Evolutionary conservation across 1,140 invertebrate genomes (phyloP).

Genomic region (Marisa cornuarietis): DNA sequence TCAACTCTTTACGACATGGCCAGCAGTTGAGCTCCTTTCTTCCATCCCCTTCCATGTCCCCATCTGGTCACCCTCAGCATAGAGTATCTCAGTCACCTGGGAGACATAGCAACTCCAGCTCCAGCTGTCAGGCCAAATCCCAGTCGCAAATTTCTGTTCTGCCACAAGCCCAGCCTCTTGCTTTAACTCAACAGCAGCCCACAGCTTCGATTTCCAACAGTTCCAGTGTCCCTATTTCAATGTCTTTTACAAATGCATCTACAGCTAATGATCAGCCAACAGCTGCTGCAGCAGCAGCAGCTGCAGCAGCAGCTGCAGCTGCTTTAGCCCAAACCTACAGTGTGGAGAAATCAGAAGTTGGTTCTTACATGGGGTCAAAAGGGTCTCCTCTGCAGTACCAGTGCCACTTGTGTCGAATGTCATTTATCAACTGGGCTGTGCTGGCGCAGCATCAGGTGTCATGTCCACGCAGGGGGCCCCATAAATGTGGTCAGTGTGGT

Average conservation of each 20-base stretch:
- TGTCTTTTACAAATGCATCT: not conserved
- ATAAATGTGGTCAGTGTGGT: conserved; percentile 15
- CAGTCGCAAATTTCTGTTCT: conserved; percentile 20
- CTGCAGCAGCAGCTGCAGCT: not conserved
- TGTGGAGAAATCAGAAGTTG: conserved; percentile 7
- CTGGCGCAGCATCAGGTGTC: conserved; percentile 14
- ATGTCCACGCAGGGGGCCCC: conserved; percentile 15
- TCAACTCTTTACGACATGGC: conserved; percentile 5
- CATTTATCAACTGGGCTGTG: conserved; percentile 22
- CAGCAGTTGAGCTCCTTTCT: conserved; percentile 5
- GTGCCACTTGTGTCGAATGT: conserved; percentile 22
- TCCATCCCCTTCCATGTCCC: conserved; percentile 8
- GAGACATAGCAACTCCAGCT: conserved; percentile 16
- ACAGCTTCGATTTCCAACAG: not conserved
- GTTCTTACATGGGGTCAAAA: conserved; percentile 2
- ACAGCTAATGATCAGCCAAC: not conserved
- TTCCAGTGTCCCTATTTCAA: conserved; percentile 3
- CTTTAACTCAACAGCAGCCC: conserved; percentile 5
- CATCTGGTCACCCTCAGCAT: not conserved
- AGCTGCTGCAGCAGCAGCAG: not conserved
- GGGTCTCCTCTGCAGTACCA: conserved; percentile 6
- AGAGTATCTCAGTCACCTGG: conserved; percentile 17
- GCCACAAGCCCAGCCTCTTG: conserved; percentile 2
- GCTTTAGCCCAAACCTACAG: conserved; percentile 18
- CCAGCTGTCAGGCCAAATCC: conserved; percentile 14